Base-by-base conservation (phyloP, 2,113 vertebrate genomes). In the Gymnarchus niloticus region DNA sequence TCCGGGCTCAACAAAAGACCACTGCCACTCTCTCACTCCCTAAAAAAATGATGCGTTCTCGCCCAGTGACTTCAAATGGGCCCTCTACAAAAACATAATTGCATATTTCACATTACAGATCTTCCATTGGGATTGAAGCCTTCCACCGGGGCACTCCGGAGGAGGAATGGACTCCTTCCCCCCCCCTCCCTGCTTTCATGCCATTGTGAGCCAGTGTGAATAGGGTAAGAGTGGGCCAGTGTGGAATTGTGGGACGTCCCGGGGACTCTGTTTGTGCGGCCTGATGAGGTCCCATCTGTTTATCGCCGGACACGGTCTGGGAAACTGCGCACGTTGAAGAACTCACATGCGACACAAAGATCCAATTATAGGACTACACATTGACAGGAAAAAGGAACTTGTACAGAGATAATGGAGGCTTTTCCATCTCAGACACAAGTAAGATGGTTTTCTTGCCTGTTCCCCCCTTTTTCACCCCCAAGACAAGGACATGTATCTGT, bases 251-350 rank as follows among this genome's bases (percentile, higher is more conserved):
- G 94, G 95, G 94, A 93, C 94, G 77, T 92, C 93, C 92, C 84
- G 69, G 37, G 73, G 89, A 92, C 91, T 86, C 91, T 93, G 92
- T 93, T 94, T 93, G 92, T 93, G 90, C 94, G 89, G 93, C 91
- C 94, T 94, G 94, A 95, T 95, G 93, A 96, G 95, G 95, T 92
- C 91, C 91, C 92, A 93, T 94, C 92, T 95, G 93, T 94, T 94
- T 93, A 87, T 81, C 88, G 91, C 87, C 54, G 86, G 93, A 92
- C 93, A 90, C 94, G 90, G 95, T 93, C 91, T 93, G 93, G 90
- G 93, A 95, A 95, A 91, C 93, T 87, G 90, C 88, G 91, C 33
- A 84, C 81, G 88, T 88, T 88, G 84, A 94, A 94, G 92, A 95
- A 93, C 89, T 91, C 90, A 91, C 88, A 84, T 86, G 91, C 88